Evolutionary conservation across 2,888 invertebrate species (phyloP), one percentile per base, ranked within the genome.

Genomic region (Drosophila pseudotalamancana): DNA sequence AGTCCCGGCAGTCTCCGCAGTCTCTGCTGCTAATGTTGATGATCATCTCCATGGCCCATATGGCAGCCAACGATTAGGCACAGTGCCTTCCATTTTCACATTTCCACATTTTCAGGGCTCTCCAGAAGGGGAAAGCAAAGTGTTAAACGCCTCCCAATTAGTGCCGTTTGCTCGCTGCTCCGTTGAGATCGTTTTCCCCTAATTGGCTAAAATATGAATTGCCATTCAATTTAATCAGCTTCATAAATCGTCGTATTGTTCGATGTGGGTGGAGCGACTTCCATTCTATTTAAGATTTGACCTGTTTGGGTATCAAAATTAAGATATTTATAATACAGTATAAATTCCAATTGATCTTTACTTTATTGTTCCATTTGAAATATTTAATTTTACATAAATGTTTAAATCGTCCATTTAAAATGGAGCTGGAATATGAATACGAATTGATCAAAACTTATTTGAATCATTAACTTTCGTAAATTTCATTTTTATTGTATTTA

Each of bases 61-160:
- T 46, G 49, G 50, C 59, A 49, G 49, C 40, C 49, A 42, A 27
- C 55, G 74, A 68, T 77, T 59, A 74, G 49, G 66, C 76, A 45
- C 62, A 70, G 62, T 84, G 74, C 69, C 64, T 72, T 49, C 72
- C 56, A 56, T 84, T 72, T 61, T 68, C 59, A 57, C 53, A 65
- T 21, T 60, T 57, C 49, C 50, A 68, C 51, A 62, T 73, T 57
- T 55, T 16, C 19, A 39, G 40, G 19, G 45, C 18, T 42, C 11
- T 14, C 31, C 43, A 16, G 27, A 16, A 18, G 50, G 55, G 67
- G 63, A 48, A n/a, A n/a, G n/a, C n/a, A 70, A 85, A 77, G 88
- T 84, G 84, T 88, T 84, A 88, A 84, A 88, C 78, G 87, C 68
- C 85, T 72, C 64, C 82, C 87, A 88, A 84, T 84, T 84, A 84